Evolutionary conservation across 2,797 vertebrate genomes (phyloP).

Genomic region (Orestias chungarensis): DNA sequence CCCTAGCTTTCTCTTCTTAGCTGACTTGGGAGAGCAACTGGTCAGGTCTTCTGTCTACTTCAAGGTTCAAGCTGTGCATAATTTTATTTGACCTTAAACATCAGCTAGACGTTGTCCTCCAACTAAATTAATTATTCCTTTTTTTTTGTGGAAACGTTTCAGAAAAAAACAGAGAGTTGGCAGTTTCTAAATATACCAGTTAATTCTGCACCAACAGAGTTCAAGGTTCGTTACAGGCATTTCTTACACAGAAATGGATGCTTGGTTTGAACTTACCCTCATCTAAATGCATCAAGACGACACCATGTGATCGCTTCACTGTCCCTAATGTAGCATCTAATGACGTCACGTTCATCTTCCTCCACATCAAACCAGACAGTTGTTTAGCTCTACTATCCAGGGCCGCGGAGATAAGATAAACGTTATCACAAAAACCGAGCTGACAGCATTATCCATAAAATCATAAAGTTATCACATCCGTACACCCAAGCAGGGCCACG

Average conservation of each 20-base stretch:
- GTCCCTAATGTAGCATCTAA: background rate
- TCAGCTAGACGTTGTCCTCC: background rate
- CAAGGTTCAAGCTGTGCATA: background rate
- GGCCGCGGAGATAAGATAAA: constrained; percentile 45
- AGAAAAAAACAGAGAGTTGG: background rate
- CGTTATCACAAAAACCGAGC: constrained; percentile 17
- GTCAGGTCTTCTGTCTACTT: background rate
- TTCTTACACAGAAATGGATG: background rate
- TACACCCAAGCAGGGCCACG: constrained; percentile 5
- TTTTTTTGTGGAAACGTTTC: background rate
- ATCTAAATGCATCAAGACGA: background rate
- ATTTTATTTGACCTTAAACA: background rate
- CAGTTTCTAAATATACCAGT: background rate
- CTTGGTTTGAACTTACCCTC: background rate
- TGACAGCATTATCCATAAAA: constrained; percentile 44
- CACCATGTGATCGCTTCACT: background rate
- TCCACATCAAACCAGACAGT: constrained; percentile 21
- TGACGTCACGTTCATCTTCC: background rate
- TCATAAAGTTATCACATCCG: constrained; percentile 44
- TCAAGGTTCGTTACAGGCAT: background rate
- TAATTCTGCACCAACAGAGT: no score
- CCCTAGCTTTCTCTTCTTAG: no score
- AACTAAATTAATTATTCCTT: background rate
- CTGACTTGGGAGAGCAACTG: background rate
- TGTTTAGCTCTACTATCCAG: constrained; percentile 17